Base-by-base conservation (phyloP, 2,888 invertebrate genomes). In the Bibio marci region DNA sequence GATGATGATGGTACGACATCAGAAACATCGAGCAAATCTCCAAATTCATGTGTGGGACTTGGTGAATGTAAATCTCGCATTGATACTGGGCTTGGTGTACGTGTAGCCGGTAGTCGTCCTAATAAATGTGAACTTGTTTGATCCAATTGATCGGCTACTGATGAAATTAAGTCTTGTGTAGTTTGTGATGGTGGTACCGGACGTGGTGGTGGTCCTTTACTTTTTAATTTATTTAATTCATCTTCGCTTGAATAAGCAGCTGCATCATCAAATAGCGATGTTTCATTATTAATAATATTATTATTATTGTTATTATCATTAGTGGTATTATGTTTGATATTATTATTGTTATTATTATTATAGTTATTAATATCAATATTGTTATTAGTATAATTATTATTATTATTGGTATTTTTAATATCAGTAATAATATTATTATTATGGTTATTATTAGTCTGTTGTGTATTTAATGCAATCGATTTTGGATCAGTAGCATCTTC, bases 81-180 rank as follows among this genome's bases (percentile, higher is more conserved):
- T 10, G 85, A 77, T 1, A 86, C 80, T 1, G 88, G 88, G 57
- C 86, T 87, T 0, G 88, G 88, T 2, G 85, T 83, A 46, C 87
- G 71, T 1, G 86, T 87, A 5, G 78, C 82, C 38, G 86, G 82
- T 43, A 87, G 73, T 43, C 86, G 75, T 48, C 86, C 83, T 40
- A 88, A 59, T 38, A 90, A 63, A 53, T 85, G 80, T 4, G 81
- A 79, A 49, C 87, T 87, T 1, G 86, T 82, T 37, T 83, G 82
- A 52, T 90, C 86, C 76, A 88, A 75, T 40, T 83, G 85, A 2
- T 83, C 87, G 28, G 88, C 86, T 2, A 88, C 87, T 26, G 81
- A 82, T 47, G 80, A 69, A 35, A 88, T 77, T 17, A 90, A 64
- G 53, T 86, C 83, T 63, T 87, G 83, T 0, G 88, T 88, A 58